These are phyloP conservation scores for Silurus lanzhouensis DNA, from an alignment of 2,797 vertebrate genomes.

Conservation along the genomic window DNA sequence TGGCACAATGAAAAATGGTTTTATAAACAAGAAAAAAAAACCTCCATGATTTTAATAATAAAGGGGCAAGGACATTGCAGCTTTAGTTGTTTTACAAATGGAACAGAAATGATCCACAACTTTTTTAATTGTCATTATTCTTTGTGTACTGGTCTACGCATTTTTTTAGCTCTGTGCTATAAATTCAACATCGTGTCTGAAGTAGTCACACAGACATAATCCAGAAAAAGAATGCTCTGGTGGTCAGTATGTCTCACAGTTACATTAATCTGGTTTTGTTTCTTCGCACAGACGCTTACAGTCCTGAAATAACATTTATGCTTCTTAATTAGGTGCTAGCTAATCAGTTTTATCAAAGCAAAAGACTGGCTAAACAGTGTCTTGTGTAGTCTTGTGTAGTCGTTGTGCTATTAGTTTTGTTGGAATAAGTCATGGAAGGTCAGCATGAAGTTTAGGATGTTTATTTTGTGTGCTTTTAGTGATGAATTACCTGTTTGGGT, in stretches of 20 bases:
- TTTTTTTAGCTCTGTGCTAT: not conserved
- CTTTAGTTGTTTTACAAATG: constrained; percentile 6
- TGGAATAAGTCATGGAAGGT: not conserved
- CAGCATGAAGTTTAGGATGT: constrained; percentile 12
- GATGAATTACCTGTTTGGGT: constrained; percentile 27
- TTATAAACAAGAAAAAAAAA: too few species aligned
- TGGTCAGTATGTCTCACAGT: constrained; percentile 4
- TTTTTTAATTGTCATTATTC: not conserved
- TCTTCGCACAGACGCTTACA: not conserved
- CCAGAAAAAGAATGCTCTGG: constrained; percentile 3
- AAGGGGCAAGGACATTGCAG: not conserved
- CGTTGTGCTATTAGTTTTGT: not conserved
- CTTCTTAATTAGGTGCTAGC: not conserved
- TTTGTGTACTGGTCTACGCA: not conserved
- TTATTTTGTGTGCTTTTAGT: constrained; percentile 27
- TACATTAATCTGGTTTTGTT: not conserved
- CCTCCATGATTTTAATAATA: not conserved
- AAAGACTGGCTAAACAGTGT: not conserved
- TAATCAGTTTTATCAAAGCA: not conserved
- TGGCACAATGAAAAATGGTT: not conserved
- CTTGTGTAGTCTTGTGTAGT: not conserved
- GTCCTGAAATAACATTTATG: constrained; percentile 6
- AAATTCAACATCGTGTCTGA: not conserved
- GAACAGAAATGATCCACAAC: not conserved
- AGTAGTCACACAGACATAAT: constrained; percentile 9